A percentile compares a stretch with the other conserved stretches of the same genome.
phyloP scores from a whole-genome alignment of 2,888 invertebrate genomes.

The Phragmatobia fuliginosa region DNA sequence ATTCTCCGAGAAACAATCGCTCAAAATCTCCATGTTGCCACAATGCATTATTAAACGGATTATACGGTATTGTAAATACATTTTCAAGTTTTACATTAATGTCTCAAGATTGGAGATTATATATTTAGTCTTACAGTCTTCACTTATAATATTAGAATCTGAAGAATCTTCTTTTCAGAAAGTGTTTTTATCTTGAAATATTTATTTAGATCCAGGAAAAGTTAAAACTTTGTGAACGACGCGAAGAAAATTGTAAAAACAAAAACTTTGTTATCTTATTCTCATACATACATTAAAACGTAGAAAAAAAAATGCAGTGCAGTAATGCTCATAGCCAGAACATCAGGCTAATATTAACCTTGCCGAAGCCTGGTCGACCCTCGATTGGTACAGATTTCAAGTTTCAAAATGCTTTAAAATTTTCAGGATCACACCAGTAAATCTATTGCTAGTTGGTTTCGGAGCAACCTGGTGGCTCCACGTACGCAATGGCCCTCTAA shows the following conservation, averaged over 20 bases:
- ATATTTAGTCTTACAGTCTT: too few relatives aligned
- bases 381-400: neutral
- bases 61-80: conserved; percentile 26
- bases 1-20: conserved; percentile 27
- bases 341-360: neutral
- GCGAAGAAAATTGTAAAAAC: too few relatives aligned
- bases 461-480: conserved; percentile 47
- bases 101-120: too few relatives aligned
- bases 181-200: too few relatives aligned
- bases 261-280: too few relatives aligned
- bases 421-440: conserved; percentile 45
- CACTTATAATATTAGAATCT: too few relatives aligned
- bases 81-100: neutral
- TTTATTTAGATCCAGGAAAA: too few relatives aligned
- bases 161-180: too few relatives aligned
- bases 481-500: conserved; percentile 39
- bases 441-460: conserved; percentile 39
- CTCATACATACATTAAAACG: too few relatives aligned
- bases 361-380: neutral
- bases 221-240: too few relatives aligned
- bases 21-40: conserved; percentile 30
- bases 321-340: neutral
- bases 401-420: neutral
- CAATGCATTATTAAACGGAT: conserved; percentile 33
- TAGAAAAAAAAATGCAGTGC: neutral